Evolutionary conservation across 92 coral and sea anemone species (phyloP).

Genomic region (Epizoanthus illoricatus): DNA sequence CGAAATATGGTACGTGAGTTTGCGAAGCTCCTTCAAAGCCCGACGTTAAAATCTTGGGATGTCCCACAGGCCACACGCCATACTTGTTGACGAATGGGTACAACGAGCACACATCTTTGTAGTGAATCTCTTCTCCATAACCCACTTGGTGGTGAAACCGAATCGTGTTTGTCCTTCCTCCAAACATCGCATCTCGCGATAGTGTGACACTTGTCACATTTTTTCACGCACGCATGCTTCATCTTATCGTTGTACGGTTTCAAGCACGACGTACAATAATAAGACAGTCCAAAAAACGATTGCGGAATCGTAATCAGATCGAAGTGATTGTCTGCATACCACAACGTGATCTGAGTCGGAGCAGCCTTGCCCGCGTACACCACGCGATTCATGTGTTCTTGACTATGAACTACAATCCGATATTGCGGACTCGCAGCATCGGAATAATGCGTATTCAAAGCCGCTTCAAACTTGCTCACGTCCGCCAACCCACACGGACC

Average conservation of each 20-base stretch:
- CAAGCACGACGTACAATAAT: not conserved
- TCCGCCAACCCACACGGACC: no score
- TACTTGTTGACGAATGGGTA: not conserved
- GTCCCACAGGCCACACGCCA: not conserved
- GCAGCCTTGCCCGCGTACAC: no score
- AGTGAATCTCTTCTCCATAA: not conserved
- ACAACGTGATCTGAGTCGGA: no score
- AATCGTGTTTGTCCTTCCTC: not conserved
- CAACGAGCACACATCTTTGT: not conserved
- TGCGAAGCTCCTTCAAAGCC: not conserved
- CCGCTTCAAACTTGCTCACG: no score
- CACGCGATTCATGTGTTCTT: no score
- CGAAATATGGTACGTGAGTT: not conserved
- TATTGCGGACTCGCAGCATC: no score
- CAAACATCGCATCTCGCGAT: slow-evolving; percentile 4
- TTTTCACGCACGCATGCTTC: not conserved
- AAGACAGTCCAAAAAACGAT: not conserved
- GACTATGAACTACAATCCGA: no score
- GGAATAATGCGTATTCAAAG: no score
- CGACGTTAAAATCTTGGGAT: not conserved
- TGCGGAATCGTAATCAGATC: no score
- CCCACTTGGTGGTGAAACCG: not conserved
- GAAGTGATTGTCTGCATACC: no score
- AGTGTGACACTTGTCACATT: no score
- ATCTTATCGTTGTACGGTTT: not conserved